Conservation (phyloP, 1,140 invertebrate genomes). For the Zaprionus gabonicus region DNA sequence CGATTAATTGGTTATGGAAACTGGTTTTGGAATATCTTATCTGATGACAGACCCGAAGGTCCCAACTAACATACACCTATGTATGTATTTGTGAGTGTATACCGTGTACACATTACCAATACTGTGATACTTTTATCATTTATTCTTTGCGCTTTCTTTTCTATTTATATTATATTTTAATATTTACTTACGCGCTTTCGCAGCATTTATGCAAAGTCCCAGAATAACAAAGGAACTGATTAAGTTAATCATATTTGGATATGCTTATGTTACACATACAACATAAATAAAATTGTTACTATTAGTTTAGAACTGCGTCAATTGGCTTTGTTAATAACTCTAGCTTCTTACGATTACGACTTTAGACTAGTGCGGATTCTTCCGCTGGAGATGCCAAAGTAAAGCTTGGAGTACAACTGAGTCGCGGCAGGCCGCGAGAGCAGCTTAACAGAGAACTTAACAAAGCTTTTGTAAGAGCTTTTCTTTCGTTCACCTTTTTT, state of each 20-base stretch:
- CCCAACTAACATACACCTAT: slow-evolving; percentile 32
- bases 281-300: not conserved
- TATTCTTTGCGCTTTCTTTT: slow-evolving; percentile 24
- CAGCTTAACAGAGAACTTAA: slow-evolving; percentile 30
- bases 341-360: not conserved
- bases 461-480: slow-evolving; percentile 50
- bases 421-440: slow-evolving; percentile 4
- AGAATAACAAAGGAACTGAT: slow-evolving; percentile 33
- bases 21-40: slow-evolving; percentile 50
- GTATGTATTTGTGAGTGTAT: slow-evolving; percentile 5
- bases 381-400: slow-evolving; percentile 38
- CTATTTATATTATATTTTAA: not conserved
- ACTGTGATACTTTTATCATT: slow-evolving; percentile 7
- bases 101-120: not conserved
- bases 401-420: slow-evolving; percentile 57
- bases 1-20: slow-evolving; percentile 43
- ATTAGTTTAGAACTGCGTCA: not conserved
- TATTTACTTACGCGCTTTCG: slow-evolving; percentile 49
- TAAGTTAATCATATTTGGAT: slow-evolving; percentile 44
- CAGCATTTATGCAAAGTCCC: slow-evolving; percentile 28
- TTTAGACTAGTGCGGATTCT: not conserved
- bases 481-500: not conserved
- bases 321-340: not conserved
- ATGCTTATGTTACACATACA: not conserved
- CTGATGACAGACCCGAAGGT: slow-evolving; percentile 42